phyloP scores from a whole-genome alignment of 2,888 invertebrate genomes.

The Hirtodrosophila histrioides region DNA sequence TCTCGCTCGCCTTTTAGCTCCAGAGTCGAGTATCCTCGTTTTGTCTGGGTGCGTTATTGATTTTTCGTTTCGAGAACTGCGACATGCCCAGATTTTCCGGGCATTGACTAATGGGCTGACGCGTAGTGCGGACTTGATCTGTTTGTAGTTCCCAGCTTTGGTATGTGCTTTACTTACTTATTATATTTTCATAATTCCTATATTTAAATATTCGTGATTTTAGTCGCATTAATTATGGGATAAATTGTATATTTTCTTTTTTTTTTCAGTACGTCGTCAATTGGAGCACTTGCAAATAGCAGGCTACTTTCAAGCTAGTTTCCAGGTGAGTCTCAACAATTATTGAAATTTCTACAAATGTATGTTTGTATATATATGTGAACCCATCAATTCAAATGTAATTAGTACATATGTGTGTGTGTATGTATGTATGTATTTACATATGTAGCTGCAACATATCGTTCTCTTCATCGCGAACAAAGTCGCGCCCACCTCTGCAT shows the following conservation, averaged over 20 bases:
- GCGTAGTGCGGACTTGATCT: constrained; percentile 28
- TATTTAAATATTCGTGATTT: not conserved
- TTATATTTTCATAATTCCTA: not conserved
- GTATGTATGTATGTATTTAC: not conserved
- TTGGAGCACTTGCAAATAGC: constrained; percentile 36
- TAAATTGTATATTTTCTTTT: not conserved
- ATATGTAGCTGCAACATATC: constrained; percentile 32
- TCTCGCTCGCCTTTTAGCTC: constrained; percentile 38
- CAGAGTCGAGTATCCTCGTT: constrained; percentile 41
- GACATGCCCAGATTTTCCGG: constrained; percentile 60
- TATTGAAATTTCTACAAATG: not conserved
- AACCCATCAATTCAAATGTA: no score
- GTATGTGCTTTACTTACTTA: not conserved
- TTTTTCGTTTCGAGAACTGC: constrained; percentile 74
- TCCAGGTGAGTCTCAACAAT: constrained; percentile 38
- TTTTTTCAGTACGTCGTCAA: constrained; percentile 29
- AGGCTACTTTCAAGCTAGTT: constrained; percentile 21
- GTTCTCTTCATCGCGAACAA: constrained; percentile 60
- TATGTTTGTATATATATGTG: no score
- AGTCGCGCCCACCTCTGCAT: constrained; percentile 51
- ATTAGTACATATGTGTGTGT: not conserved
- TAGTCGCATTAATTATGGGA: not conserved
- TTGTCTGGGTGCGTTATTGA: constrained; percentile 79
- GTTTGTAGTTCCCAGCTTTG: constrained; percentile 3
- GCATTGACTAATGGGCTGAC: constrained; percentile 54